Conservation (phyloP, 64 coral and sea anemone genomes). For the Stichodactyla mertensii region DNA sequence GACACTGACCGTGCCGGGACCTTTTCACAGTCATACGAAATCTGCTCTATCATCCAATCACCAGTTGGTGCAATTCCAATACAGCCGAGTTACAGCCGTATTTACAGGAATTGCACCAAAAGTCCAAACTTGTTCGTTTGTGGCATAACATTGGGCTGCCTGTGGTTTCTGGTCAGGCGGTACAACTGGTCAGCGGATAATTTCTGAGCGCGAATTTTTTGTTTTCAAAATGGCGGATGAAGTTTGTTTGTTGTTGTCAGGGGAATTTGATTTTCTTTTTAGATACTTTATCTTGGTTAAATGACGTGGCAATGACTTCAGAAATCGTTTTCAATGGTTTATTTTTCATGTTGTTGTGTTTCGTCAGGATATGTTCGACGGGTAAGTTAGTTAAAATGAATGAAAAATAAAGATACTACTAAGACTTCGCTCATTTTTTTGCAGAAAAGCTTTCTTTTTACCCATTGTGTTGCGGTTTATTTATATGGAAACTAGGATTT, state of each 20-base stretch:
- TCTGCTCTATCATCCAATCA: too few species aligned
- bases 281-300: neutral
- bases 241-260: neutral
- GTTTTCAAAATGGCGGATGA: conserved; percentile 33
- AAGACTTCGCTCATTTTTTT: too few species aligned
- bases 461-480: too few species aligned
- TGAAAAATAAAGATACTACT: neutral
- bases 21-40: too few species aligned
- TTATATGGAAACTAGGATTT: too few species aligned
- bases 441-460: too few species aligned
- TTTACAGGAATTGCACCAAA: too few species aligned
- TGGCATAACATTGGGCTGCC: neutral
- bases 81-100: too few species aligned
- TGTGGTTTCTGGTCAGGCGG: neutral
- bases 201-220: conserved; percentile 20
- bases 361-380: neutral
- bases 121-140: too few species aligned
- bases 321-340: neutral
- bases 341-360: neutral
- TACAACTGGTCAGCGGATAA: conserved; percentile 6
- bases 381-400: neutral
- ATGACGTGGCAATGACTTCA: neutral
- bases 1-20: too few species aligned
- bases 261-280: neutral
- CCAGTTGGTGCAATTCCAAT: too few species aligned